Conservation (phyloP, 2,797 vertebrate species). For the Helostoma temminkii region DNA sequence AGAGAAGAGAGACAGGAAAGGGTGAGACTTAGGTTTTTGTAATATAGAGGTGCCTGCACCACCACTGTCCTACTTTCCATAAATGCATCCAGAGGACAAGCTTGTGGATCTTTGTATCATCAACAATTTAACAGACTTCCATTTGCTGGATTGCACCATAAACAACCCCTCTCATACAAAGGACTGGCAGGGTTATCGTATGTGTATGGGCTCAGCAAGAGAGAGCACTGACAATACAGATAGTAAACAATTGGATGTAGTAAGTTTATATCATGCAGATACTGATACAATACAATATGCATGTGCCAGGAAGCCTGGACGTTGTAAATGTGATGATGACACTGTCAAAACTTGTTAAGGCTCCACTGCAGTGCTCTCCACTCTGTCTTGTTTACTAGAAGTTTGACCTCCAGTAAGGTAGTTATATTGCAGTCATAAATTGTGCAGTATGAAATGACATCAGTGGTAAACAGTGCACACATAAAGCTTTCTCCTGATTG, state of each 20-base stretch:
- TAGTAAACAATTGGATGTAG: conserved; percentile 1
- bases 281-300: not conserved
- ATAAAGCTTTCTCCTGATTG: conserved; percentile 7
- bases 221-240: conserved; percentile 1
- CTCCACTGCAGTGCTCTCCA: not conserved
- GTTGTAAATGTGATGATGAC: not conserved
- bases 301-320: not conserved
- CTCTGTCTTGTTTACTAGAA: not conserved
- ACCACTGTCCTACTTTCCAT: conserved; percentile 65
- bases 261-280: conserved; percentile 2
- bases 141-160: conserved; percentile 51
- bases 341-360: not conserved
- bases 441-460: conserved; percentile 20
- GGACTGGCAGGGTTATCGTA: no score
- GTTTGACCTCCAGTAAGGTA: conserved; percentile 2
- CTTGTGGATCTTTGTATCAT: conserved; percentile 59
- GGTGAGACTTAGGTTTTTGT: conserved; percentile 34
- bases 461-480: not conserved
- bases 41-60: conserved; percentile 29
- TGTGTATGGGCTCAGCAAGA: no score
- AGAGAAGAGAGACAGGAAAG: conserved; percentile 16
- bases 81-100: conserved; percentile 51
- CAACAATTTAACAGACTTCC: conserved; percentile 65
- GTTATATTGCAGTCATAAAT: conserved; percentile 28
- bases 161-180: conserved; percentile 7